Percentiles rank a stretch among this genome's conserved stretches.
phyloP scores from a whole-genome alignment of 2,888 invertebrate species.

The Blomia tropicalis region DNA sequence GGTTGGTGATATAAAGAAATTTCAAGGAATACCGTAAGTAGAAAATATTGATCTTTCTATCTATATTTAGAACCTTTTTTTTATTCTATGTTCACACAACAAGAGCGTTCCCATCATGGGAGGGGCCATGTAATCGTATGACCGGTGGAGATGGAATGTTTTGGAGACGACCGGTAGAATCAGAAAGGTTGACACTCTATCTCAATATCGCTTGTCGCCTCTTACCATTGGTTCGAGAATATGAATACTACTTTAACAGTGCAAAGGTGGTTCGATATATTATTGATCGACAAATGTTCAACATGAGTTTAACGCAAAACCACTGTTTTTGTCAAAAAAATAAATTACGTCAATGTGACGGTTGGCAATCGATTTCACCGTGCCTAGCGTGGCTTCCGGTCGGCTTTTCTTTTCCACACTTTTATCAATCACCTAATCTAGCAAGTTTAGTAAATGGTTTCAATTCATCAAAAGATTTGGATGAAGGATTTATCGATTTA shows the following conservation, averaged over 20 bases:
- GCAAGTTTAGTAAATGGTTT: not conserved
- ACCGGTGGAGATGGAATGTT: not conserved
- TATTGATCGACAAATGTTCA: not conserved
- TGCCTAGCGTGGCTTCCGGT: not conserved
- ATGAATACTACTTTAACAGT: not conserved
- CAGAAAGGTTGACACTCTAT: not conserved
- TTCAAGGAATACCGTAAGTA: not conserved
- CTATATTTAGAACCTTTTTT: not conserved
- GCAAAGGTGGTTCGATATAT: not conserved
- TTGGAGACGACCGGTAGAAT: not conserved
- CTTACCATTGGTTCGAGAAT: not conserved
- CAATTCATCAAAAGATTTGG: not conserved
- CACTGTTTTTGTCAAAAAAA: not conserved
- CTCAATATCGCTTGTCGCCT: not conserved
- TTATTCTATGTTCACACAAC: not conserved
- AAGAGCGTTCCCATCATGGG: not conserved
- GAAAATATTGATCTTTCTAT: not conserved
- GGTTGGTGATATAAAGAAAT: not conserved
- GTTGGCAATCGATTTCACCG: not conserved
- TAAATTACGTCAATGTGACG: not conserved
- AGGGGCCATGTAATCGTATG: not conserved
- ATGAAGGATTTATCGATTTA: not conserved
- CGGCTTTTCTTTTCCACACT: not conserved
- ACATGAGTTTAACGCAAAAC: not conserved
- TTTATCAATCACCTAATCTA: not conserved